phyloP scores from a whole-genome alignment of 2,888 invertebrate genomes.

The Tanytarsus gracilentus region DNA sequence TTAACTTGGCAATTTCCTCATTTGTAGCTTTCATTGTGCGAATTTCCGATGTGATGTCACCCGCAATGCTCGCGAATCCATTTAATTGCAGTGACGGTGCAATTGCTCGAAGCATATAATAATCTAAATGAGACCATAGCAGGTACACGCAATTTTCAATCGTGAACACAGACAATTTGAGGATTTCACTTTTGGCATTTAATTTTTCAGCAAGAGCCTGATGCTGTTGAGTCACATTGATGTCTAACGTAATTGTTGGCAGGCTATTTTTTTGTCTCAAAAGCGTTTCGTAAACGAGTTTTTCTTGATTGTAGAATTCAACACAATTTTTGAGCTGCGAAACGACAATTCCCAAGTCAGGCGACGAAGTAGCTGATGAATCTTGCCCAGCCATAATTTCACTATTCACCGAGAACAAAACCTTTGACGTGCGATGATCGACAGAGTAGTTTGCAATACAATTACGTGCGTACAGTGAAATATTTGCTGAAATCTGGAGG shows the following conservation, averaged over 20 bases:
- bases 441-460: constrained; percentile 50
- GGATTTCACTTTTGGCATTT: constrained; percentile 50
- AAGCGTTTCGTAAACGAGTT: constrained; percentile 45
- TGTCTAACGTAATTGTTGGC: constrained; percentile 48
- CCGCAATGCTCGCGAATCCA: constrained; percentile 30
- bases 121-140: constrained; percentile 67
- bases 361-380: constrained; percentile 38
- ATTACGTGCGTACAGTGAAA: constrained; percentile 62
- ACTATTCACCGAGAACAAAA: constrained; percentile 47
- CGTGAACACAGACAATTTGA: constrained; percentile 55
- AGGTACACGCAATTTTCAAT: constrained; percentile 64
- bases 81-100: constrained; percentile 40
- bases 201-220: constrained; percentile 46
- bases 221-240: constrained; percentile 35
- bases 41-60: constrained; percentile 11
- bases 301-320: constrained; percentile 47
- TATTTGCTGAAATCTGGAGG: constrained; percentile 60
- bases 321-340: constrained; percentile 50
- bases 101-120: constrained; percentile 56
- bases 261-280: constrained; percentile 45
- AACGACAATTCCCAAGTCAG: constrained; percentile 47
- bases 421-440: constrained; percentile 47
- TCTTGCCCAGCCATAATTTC: constrained; percentile 33
- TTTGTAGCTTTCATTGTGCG: constrained; percentile 45
- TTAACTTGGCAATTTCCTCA: constrained; percentile 56